Percentiles rank a stretch among this genome's conserved stretches.
Conservation (phyloP, 2,113 vertebrate genomes). For the Passerina amoena region DNA sequence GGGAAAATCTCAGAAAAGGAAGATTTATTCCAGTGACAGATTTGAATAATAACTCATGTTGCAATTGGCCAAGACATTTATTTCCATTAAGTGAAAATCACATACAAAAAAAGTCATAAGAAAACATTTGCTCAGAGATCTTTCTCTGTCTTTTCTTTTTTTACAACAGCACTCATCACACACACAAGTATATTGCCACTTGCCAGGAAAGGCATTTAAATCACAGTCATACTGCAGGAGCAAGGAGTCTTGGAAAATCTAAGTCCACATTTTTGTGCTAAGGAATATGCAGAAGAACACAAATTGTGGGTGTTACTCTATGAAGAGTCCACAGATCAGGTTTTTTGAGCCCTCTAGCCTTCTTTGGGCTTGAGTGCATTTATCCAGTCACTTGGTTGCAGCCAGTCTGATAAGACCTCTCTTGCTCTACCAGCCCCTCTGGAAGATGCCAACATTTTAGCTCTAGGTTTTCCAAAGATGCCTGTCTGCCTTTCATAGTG, state of each 20-base stretch:
- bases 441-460: background rate
- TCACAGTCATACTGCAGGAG: background rate
- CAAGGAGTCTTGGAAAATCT: background rate
- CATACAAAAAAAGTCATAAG: background rate
- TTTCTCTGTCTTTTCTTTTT: background rate
- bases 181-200: constrained; percentile 5
- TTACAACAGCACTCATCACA: background rate
- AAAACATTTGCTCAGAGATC: background rate
- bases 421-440: background rate
- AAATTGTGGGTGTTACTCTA: background rate
- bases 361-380: background rate
- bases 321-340: background rate
- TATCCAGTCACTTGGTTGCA: background rate
- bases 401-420: background rate
- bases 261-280: background rate
- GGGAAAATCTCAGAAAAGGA: background rate
- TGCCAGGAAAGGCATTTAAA: constrained; percentile 23
- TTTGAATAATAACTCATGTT: background rate
- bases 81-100: constrained; percentile 3
- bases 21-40: background rate
- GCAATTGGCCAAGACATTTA: background rate
- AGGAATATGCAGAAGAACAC: background rate
- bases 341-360: background rate
- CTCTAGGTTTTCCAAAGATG: background rate
- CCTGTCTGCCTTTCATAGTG: background rate